These are phyloP conservation scores for Promerops cafer DNA, from an alignment of 2,113 vertebrate species.

Conservation along the genomic window DNA sequence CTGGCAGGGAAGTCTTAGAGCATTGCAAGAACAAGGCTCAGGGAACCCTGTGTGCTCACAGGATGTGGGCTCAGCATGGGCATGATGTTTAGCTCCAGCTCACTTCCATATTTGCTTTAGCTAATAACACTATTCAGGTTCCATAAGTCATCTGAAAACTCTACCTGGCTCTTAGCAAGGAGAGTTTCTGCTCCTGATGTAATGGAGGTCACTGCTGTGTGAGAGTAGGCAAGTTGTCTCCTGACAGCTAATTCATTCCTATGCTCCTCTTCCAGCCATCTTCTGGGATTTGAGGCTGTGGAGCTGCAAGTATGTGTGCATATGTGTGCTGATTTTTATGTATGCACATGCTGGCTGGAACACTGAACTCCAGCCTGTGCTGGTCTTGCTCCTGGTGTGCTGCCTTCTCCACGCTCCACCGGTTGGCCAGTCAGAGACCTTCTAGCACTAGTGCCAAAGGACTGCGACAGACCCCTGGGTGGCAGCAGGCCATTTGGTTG, in stretches of 20 bases:
- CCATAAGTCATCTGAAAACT: not conserved
- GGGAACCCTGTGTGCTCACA: not conserved
- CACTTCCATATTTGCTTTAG: not conserved
- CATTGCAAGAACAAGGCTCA: not conserved
- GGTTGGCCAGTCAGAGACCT: not conserved
- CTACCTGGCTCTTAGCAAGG: not conserved
- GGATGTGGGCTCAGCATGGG: not conserved
- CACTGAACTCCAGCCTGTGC: not conserved
- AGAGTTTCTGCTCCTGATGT: not conserved
- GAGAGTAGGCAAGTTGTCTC: not conserved
- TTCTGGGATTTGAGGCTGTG: not conserved
- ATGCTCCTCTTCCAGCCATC: not conserved
- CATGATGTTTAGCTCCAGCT: not conserved
- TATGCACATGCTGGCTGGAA: not conserved
- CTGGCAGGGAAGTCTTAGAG: not conserved
- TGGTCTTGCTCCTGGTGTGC: rapidly evolving
- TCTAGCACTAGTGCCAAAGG: not conserved
- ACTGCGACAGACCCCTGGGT: not conserved
- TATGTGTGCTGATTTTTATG: not conserved
- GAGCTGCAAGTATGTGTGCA: not conserved
- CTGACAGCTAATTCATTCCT: not conserved
- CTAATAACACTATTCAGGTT: not conserved
- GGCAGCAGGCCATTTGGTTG: not conserved
- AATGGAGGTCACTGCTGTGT: not conserved
- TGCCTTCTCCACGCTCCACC: rapidly evolving